A percentile compares a stretch with the other conserved stretches of the same genome.
Conservation (phyloP, 1,140 invertebrate genomes). For the Panulirus ornatus region DNA sequence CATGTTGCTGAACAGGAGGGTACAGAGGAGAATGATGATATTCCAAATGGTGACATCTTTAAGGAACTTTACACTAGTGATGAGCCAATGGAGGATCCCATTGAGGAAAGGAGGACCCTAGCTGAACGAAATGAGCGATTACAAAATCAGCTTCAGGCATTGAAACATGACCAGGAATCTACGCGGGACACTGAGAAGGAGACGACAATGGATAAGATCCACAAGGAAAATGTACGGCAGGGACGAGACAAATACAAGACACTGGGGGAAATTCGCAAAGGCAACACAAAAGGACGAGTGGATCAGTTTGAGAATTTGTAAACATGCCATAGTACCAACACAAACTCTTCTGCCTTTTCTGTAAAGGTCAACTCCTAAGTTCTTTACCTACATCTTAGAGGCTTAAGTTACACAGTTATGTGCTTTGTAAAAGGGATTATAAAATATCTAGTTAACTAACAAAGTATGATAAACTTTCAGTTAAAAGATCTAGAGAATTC, state of each 20-base stretch:
- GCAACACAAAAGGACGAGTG: slow-evolving; percentile 99
- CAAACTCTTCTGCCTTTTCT: neutral
- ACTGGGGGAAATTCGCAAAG: slow-evolving; percentile 94
- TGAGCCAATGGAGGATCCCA: slow-evolving; percentile 90
- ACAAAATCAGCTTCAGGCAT: slow-evolving; percentile 93
- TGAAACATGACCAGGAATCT: slow-evolving; percentile 95
- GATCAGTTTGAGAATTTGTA: slow-evolving; percentile 99
- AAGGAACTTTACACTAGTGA: slow-evolving; percentile 90
- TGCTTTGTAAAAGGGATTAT: neutral
- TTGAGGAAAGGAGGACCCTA: slow-evolving; percentile 93
- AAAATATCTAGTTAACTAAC: neutral
- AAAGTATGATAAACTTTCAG: neutral
- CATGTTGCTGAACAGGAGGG: slow-evolving; percentile 82
- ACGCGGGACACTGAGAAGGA: slow-evolving; percentile 95
- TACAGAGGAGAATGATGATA: slow-evolving; percentile 84
- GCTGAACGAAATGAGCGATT: slow-evolving; percentile 95
- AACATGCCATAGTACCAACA: slow-evolving; percentile 58
- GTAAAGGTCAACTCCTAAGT: neutral
- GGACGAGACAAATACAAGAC: slow-evolving; percentile 99
- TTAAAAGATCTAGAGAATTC: neutral
- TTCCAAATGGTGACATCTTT: slow-evolving; percentile 88
- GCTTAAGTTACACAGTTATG: slow-evolving; percentile 24
- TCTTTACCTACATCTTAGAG: neutral
- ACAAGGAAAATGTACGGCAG: slow-evolving; percentile 93
- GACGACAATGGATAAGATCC: slow-evolving; percentile 91